These are phyloP conservation scores for Phalacrocorax carbo DNA, from an alignment of 2,113 vertebrate genomes.

Conservation along the genomic window DNA sequence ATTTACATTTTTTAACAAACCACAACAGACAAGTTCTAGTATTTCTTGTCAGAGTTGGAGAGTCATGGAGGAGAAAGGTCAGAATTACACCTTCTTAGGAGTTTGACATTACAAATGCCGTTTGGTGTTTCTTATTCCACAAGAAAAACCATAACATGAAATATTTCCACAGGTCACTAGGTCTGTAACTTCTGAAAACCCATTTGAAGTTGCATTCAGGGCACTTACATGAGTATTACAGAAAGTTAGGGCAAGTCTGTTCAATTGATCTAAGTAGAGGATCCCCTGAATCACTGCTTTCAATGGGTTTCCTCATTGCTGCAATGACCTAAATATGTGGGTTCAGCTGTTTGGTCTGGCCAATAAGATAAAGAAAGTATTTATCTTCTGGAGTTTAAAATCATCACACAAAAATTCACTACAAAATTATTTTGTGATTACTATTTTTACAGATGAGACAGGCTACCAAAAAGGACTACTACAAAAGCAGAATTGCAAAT, in stretches of 20 bases:
- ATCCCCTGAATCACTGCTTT: neutral
- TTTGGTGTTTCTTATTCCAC: neutral
- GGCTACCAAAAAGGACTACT: neutral
- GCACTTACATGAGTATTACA: neutral
- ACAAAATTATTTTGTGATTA: neutral
- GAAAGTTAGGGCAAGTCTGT: neutral
- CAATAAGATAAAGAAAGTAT: neutral
- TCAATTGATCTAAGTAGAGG: neutral
- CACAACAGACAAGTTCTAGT: neutral
- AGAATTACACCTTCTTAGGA: neutral
- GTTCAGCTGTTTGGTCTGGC: neutral
- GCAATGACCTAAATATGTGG: neutral
- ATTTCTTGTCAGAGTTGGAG: neutral
- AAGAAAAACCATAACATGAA: neutral
- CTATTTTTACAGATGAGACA: neutral
- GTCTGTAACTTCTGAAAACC: neutral
- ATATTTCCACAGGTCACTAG: neutral
- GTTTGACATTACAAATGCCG: neutral
- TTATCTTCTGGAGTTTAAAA: neutral
- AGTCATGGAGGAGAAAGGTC: neutral
- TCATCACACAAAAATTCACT: neutral
- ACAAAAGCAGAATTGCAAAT: neutral
- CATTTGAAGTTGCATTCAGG: neutral
- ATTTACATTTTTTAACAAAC: conserved; percentile 45
- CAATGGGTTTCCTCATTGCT: neutral